phyloP scores from a whole-genome alignment of 2,888 invertebrate genomes.

The Gortyna flavago region DNA sequence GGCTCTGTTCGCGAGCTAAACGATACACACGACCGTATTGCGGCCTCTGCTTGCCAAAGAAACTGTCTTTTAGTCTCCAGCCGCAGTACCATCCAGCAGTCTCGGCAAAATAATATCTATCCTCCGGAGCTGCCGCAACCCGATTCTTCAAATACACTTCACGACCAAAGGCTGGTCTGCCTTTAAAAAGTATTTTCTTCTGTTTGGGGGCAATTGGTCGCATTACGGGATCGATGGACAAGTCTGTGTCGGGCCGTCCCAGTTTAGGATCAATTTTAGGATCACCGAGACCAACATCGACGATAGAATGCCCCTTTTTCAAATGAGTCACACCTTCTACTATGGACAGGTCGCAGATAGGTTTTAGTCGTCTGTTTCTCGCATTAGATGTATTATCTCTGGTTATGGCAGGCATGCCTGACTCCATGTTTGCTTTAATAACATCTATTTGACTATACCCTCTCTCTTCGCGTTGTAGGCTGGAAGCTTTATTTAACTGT shows the following conservation, averaged over 20 bases:
- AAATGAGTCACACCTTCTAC: conserved; percentile 66
- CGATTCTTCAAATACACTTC: conserved; percentile 34
- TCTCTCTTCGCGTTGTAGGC: conserved; percentile 69
- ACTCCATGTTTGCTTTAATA: conserved; percentile 61
- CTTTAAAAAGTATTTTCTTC: conserved; percentile 26
- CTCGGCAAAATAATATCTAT: conserved; percentile 46
- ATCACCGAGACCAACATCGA: conserved; percentile 74
- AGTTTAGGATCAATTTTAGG: conserved; percentile 73
- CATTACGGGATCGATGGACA: conserved; percentile 42
- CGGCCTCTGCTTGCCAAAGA: background rate
- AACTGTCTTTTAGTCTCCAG: conserved; percentile 50
- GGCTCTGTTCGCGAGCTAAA: conserved; percentile 31
- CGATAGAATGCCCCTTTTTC: conserved; percentile 72
- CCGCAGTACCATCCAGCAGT: conserved; percentile 46
- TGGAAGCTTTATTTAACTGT: conserved; percentile 70
- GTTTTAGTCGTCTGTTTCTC: conserved; percentile 66
- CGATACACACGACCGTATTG: conserved; percentile 38
- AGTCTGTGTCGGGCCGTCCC: conserved; percentile 52
- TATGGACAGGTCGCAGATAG: conserved; percentile 66
- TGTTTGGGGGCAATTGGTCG: conserved; percentile 27
- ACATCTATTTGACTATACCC: conserved; percentile 71
- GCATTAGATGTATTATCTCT: conserved; percentile 66
- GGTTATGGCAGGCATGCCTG: conserved; percentile 66
- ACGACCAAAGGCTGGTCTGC: conserved; percentile 37
- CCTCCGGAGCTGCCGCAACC: conserved; percentile 15